phyloP scores from a whole-genome alignment of 2,113 vertebrate genomes.

The Forbesichthys agassizii region DNA sequence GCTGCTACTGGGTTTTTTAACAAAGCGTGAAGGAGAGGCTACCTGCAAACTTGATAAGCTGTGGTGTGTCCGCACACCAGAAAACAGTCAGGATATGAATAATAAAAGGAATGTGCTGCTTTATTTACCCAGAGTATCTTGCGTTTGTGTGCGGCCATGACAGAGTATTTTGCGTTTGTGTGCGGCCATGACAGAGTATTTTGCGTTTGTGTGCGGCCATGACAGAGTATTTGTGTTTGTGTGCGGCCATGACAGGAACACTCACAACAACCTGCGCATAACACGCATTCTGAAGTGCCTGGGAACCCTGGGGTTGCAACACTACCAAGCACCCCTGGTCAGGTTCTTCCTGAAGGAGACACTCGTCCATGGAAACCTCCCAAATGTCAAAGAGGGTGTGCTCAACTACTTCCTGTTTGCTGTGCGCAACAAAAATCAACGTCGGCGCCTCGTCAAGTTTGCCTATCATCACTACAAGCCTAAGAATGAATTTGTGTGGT shows the following conservation, averaged over 20 bases:
- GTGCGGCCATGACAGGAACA: constrained; percentile 63
- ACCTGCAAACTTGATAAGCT: too few relatives aligned
- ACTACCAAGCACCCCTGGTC: constrained; percentile 86
- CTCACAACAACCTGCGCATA: constrained; percentile 90
- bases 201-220: background rate
- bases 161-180: constrained; percentile 50
- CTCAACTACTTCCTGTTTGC: constrained; percentile 93
- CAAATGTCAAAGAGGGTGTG: constrained; percentile 79
- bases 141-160: constrained; percentile 3
- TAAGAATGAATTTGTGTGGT: constrained; percentile 82
- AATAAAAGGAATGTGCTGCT: too few relatives aligned
- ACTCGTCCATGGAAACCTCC: constrained; percentile 67
- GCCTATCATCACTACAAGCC: constrained; percentile 80
- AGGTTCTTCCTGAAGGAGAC: constrained; percentile 89
- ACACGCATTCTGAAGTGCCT: constrained; percentile 93
- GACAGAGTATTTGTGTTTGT: constrained; percentile 53
- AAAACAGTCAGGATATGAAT: too few relatives aligned
- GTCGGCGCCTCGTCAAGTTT: constrained; percentile 77
- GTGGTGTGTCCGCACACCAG: too few relatives aligned
- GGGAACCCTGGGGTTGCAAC: constrained; percentile 84
- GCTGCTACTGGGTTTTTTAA: too few relatives aligned
- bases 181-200: too few relatives aligned
- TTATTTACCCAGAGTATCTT: background rate
- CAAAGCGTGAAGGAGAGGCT: too few relatives aligned
- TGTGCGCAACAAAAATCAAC: constrained; percentile 73